These are phyloP conservation scores for Tethya wilhelma DNA, from an alignment of 37 sponge, comb jelly and placozoan genomes.

Conservation along the genomic window DNA sequence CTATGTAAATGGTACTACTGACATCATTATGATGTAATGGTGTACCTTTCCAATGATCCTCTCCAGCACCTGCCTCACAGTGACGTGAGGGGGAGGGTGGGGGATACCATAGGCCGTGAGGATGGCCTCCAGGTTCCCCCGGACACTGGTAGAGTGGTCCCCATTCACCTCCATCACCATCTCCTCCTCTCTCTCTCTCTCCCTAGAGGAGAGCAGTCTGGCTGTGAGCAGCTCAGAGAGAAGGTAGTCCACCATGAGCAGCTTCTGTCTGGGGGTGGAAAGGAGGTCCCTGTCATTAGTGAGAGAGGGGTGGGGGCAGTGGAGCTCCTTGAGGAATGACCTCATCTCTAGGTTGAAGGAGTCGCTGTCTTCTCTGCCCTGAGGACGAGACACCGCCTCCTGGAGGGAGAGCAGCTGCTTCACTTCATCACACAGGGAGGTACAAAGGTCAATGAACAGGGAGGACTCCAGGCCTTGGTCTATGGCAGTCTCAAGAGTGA, in stretches of 20 bases:
- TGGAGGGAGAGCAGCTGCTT: conserved; percentile 31
- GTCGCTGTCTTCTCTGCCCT: conserved; percentile 66
- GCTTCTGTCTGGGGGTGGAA: conserved; percentile 1
- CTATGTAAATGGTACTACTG: too few relatives aligned
- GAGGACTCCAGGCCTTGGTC: conserved; percentile 42
- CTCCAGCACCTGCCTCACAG: conserved; percentile 48
- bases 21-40: too few relatives aligned
- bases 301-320: conserved; percentile 53
- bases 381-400: conserved; percentile 39
- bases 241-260: conserved; percentile 56
- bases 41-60: conserved; percentile 71
- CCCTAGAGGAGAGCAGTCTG: conserved; percentile 23
- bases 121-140: conserved; percentile 47
- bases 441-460: conserved; percentile 21
- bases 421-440: conserved; percentile 42
- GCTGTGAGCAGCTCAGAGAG: conserved; percentile 69
- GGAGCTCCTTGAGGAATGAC: conserved; percentile 68
- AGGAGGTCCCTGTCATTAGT: conserved; percentile 15
- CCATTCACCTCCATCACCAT: conserved; percentile 12
- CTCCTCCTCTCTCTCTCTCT: neutral
- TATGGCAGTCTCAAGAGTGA: conserved; percentile 7
- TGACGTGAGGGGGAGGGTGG: conserved; percentile 68
- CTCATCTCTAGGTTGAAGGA: conserved; percentile 75
- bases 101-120: conserved; percentile 45
- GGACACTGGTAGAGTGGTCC: conserved; percentile 14